phyloP scores from a whole-genome alignment of 2,888 invertebrate genomes.

The Amiota minor region DNA sequence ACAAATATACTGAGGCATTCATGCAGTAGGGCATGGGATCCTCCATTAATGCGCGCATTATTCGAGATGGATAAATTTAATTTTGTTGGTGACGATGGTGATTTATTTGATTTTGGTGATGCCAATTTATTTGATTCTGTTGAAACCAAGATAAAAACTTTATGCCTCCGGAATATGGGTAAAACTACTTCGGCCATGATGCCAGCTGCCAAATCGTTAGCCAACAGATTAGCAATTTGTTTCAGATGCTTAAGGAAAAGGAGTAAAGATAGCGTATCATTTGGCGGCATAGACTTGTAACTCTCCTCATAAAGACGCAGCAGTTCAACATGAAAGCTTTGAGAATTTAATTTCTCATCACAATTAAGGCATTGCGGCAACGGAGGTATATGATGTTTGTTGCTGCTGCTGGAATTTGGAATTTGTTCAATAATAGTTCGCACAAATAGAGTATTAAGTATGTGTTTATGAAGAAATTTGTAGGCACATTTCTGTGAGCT shows the following conservation, averaged over 20 bases:
- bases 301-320: constrained; percentile 58
- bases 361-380: constrained; percentile 58
- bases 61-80: constrained; percentile 36
- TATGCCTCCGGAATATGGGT: constrained; percentile 69
- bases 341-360: constrained; percentile 66
- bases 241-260: constrained; percentile 69
- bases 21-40: constrained; percentile 42
- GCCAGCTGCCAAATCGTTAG: constrained; percentile 65
- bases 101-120: background rate
- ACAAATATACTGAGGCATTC: constrained; percentile 71
- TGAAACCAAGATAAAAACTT: constrained; percentile 43
- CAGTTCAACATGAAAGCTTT: constrained; percentile 63
- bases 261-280: constrained; percentile 49
- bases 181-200: constrained; percentile 70
- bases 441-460: constrained; percentile 65
- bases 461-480: constrained; percentile 65
- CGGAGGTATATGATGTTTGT: constrained; percentile 33
- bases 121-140: background rate
- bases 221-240: constrained; percentile 67
- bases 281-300: constrained; percentile 42
- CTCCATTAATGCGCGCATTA: constrained; percentile 28
- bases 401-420: background rate
- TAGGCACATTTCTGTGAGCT: constrained; percentile 66
- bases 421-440: constrained; percentile 32
- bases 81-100: constrained; percentile 32